Evolutionary conservation across 2,113 vertebrate species (phyloP).

Genomic region (Gavia stellata): DNA sequence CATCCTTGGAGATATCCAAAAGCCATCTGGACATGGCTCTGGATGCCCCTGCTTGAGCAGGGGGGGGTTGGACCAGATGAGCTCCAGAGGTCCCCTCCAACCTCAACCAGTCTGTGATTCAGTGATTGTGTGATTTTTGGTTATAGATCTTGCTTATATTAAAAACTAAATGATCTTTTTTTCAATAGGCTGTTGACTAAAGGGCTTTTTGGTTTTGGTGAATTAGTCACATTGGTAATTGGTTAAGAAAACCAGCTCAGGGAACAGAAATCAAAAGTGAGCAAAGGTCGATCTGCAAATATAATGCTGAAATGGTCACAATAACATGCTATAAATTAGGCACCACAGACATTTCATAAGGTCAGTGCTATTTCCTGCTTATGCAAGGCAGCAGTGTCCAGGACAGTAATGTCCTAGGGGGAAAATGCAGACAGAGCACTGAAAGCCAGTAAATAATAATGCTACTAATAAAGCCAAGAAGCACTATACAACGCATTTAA

Average conservation of each 20-base stretch:
- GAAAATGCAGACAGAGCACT: neutral
- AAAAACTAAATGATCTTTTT: neutral
- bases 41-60: neutral
- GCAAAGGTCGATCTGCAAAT: neutral
- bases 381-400: neutral
- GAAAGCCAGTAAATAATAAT: neutral
- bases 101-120: neutral
- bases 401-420: neutral
- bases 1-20: neutral
- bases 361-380: neutral
- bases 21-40: rapidly evolving
- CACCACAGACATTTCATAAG: neutral
- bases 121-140: neutral
- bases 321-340: too few relatives aligned
- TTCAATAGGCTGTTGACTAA: neutral
- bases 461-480: neutral
- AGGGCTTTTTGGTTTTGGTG: neutral
- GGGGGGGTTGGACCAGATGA: neutral
- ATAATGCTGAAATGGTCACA: neutral
- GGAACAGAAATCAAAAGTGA: neutral
- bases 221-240: neutral
- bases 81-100: neutral
- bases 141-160: neutral
- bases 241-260: neutral
- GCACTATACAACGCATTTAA: neutral